Conservation (phyloP, 2,113 vertebrate genomes). For the Misgurnus mizolepis region DNA sequence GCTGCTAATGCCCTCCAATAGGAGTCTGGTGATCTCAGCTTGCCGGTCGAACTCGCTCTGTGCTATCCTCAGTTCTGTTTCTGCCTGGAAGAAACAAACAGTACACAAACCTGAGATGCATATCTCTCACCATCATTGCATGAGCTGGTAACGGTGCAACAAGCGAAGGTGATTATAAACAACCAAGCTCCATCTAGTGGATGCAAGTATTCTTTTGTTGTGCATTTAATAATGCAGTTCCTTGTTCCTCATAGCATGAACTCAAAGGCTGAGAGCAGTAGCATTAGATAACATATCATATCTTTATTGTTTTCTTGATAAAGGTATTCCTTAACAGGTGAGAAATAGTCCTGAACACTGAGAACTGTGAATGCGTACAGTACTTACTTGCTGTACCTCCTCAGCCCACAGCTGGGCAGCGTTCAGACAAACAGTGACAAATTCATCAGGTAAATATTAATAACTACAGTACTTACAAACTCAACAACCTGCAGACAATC, state of each 20-base stretch:
- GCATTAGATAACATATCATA: no score
- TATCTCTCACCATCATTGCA: background rate
- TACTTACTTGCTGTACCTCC: constrained; percentile 92
- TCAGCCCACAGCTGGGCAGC: constrained; percentile 94
- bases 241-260: background rate
- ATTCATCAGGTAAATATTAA: constrained; percentile 65
- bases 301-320: background rate
- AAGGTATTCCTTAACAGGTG: background rate
- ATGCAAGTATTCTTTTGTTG: background rate
- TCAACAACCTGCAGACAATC: constrained; percentile 9
- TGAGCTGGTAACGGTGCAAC: background rate
- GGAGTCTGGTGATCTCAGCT: constrained; percentile 83
- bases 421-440: constrained; percentile 77
- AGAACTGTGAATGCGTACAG: no score
- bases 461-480: background rate
- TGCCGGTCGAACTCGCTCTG: constrained; percentile 94
- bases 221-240: background rate
- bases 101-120: background rate
- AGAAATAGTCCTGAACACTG: background rate
- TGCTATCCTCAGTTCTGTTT: constrained; percentile 88
- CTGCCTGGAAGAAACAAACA: constrained; percentile 73
- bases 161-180: background rate
- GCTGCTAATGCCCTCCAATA: constrained; percentile 86
- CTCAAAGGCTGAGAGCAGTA: background rate
- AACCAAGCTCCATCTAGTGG: constrained; percentile 4